Evolutionary conservation across 2,797 vertebrate genomes (phyloP).

Genomic region (Calcarius lapponicus): DNA sequence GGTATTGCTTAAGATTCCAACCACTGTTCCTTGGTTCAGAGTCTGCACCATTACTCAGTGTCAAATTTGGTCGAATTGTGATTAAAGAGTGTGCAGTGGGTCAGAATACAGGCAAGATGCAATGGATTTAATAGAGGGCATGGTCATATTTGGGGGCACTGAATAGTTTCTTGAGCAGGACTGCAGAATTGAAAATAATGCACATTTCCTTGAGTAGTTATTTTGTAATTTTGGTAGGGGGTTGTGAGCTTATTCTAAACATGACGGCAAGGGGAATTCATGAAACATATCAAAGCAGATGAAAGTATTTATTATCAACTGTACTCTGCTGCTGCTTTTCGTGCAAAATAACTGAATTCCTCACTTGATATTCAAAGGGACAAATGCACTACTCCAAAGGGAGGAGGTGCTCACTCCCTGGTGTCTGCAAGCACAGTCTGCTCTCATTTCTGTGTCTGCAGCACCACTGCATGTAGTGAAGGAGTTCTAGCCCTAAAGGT

Average conservation of each 20-base stretch:
- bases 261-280: neutral
- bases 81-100: neutral
- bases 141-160: neutral
- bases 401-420: neutral
- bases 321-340: neutral
- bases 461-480: neutral
- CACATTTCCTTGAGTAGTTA: neutral
- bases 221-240: neutral
- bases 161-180: neutral
- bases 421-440: neutral
- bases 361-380: neutral
- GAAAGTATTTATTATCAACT: neutral
- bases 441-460: neutral
- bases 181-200: neutral
- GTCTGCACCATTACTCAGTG: neutral
- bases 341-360: neutral
- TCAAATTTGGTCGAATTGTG: neutral
- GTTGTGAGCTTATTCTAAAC: neutral
- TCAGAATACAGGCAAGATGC: neutral
- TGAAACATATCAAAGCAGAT: neutral
- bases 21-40: neutral
- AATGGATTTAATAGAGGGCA: neutral
- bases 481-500: conserved; percentile 4
- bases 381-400: neutral
- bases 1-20: neutral